These are phyloP conservation scores for Auanema freiburgensis DNA, from an alignment of 2,888 invertebrate genomes.

Conservation along the genomic window DNA sequence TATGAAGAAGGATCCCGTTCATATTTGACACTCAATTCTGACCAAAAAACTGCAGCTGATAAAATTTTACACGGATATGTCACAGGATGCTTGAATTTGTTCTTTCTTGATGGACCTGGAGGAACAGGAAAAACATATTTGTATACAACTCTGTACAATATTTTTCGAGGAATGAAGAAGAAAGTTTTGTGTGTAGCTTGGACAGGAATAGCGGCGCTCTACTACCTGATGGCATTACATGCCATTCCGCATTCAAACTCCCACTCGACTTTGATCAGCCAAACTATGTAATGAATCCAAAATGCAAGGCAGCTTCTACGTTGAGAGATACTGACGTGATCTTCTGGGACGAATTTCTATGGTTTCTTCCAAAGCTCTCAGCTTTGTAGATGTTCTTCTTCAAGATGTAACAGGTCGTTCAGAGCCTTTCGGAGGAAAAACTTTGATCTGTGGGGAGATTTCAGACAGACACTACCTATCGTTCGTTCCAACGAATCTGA, in stretches of 20 bases:
- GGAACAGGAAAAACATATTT: slow-evolving; percentile 13
- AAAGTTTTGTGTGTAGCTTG: slow-evolving; percentile 18
- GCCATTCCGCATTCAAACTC: slow-evolving; percentile 19
- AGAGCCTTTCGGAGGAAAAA: slow-evolving; percentile 7
- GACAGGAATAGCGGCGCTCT: slow-evolving; percentile 28
- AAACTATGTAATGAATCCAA: background rate
- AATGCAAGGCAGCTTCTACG: background rate
- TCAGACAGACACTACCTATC: no score
- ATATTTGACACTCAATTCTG: background rate
- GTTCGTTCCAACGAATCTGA: no score
- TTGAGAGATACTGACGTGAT: background rate
- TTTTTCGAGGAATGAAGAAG: background rate
- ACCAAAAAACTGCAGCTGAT: background rate
- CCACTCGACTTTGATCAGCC: background rate
- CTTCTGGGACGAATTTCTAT: slow-evolving; percentile 3
- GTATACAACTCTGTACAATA: background rate
- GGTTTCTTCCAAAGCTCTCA: background rate
- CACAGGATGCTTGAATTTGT: background rate
- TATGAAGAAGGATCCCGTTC: no score
- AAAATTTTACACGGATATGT: background rate
- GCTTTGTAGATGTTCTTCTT: background rate
- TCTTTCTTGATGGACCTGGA: slow-evolving; percentile 11
- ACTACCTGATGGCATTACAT: slow-evolving; percentile 26
- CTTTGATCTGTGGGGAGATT: no score
- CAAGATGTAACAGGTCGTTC: slow-evolving; percentile 1